A percentile compares a stretch with the other conserved stretches of the same genome.
These are phyloP conservation scores for Abramis brama DNA, from an alignment of 2,113 vertebrate genomes.

Conservation along the genomic window DNA sequence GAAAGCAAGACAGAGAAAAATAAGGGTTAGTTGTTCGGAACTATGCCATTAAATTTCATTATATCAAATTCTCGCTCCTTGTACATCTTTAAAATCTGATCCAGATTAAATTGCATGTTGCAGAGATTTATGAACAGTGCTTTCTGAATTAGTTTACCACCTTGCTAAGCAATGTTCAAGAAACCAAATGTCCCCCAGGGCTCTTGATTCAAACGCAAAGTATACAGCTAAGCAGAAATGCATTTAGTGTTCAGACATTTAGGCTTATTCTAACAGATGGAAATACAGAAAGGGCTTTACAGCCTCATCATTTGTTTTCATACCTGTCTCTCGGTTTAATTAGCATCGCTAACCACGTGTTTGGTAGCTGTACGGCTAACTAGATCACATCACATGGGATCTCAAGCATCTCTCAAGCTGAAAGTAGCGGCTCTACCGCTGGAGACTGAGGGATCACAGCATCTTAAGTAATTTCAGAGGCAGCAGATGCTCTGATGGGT, in stretches of 20 bases:
- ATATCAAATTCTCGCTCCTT: not conserved
- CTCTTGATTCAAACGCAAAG: not conserved
- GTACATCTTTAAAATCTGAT: slow-evolving; percentile 14
- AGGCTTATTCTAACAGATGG: not conserved
- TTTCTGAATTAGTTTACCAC: slow-evolving; percentile 36
- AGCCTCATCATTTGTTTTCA: slow-evolving; percentile 9
- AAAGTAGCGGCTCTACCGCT: slow-evolving; percentile 64
- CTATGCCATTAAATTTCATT: not conserved
- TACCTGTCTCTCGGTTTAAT: slow-evolving; percentile 4
- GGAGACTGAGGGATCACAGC: slow-evolving; percentile 82
- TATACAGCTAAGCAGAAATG: slow-evolving; percentile 24
- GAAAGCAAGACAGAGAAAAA: not conserved
- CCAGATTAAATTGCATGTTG: slow-evolving; percentile 22
- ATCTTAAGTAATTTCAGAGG: slow-evolving; percentile 13
- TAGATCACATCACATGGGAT: slow-evolving; percentile 6
- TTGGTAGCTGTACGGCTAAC: slow-evolving; percentile 1
- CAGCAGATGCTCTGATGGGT: not conserved
- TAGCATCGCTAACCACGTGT: not conserved
- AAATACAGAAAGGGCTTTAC: not conserved
- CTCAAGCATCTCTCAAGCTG: not conserved
- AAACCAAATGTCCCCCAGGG: slow-evolving; percentile 23
- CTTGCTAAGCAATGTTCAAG: slow-evolving; percentile 26
- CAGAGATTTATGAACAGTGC: not conserved
- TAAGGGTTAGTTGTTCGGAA: not conserved
- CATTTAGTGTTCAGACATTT: not conserved